A percentile compares a stretch with the other conserved stretches of the same genome.
phyloP scores from a whole-genome alignment of 2,797 vertebrate genomes.

The Diceros bicornis region DNA sequence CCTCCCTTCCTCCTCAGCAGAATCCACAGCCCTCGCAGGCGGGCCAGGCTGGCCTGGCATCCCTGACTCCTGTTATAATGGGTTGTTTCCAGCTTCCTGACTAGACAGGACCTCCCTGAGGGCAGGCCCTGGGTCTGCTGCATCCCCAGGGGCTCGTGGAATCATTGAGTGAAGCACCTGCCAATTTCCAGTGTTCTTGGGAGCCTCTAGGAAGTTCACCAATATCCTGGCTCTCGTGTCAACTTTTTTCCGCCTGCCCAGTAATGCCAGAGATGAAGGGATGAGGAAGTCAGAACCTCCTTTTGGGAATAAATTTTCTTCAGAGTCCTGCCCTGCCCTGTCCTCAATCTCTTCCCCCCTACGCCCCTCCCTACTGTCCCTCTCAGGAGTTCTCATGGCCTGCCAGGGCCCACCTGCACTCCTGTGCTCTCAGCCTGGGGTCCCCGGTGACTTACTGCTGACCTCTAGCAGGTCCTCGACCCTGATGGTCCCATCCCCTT shows the following conservation, averaged over 20 bases:
- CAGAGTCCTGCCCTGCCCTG: not conserved
- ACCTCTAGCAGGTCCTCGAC: not conserved
- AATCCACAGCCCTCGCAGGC: not conserved
- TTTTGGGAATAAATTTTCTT: not conserved
- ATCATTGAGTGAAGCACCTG: not conserved
- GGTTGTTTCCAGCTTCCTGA: not conserved
- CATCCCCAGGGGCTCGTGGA: not conserved
- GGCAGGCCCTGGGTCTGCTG: not conserved
- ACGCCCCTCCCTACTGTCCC: not conserved
- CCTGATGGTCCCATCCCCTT: not conserved
- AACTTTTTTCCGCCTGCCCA: not conserved
- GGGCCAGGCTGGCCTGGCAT: not conserved
- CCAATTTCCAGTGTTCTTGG: not conserved
- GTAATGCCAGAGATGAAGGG: not conserved
- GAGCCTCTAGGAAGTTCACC: not conserved
- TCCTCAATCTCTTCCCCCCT: not conserved
- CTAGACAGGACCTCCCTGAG: not conserved
- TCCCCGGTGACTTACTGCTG: not conserved
- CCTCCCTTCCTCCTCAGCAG: not conserved
- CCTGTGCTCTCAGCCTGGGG: not conserved
- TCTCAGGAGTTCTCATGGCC: not conserved
- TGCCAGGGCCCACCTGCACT: accelerated
- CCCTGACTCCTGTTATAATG: not conserved
- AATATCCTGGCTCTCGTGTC: not conserved
- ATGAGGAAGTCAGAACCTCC: not conserved